Evolutionary conservation across 1,140 invertebrate species (phyloP).

Genomic region (Drosophila oshimai): DNA sequence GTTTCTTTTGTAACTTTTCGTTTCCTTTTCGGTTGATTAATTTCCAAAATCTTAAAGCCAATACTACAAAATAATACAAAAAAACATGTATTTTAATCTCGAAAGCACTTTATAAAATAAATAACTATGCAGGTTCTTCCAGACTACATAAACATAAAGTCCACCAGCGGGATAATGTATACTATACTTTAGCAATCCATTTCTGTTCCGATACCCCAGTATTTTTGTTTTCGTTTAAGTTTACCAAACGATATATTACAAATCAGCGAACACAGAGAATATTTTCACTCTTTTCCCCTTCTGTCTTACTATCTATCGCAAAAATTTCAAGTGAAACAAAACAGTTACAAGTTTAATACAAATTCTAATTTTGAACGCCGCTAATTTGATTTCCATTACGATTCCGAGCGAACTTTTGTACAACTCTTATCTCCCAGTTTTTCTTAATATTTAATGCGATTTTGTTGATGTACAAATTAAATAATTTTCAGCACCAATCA

Average conservation of each 20-base stretch:
- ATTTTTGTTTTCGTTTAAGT: conserved; percentile 4
- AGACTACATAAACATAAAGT: conserved; percentile 66
- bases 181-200: conserved; percentile 30
- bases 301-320: conserved; percentile 72
- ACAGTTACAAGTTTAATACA: conserved; percentile 44
- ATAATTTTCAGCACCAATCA: conserved; percentile 71
- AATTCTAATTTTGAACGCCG: conserved; percentile 70
- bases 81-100: conserved; percentile 45
- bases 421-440: conserved; percentile 48
- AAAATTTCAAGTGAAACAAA: conserved; percentile 53
- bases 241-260: conserved; percentile 35
- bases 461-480: conserved; percentile 62
- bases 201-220: conserved; percentile 13
- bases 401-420: conserved; percentile 66
- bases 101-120: conserved; percentile 64
- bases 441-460: conserved; percentile 36
- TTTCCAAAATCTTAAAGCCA: conserved; percentile 43
- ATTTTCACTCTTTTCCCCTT: conserved; percentile 62
- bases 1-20: conserved; percentile 27
- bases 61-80: conserved; percentile 47
- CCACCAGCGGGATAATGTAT: conserved; percentile 68
- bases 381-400: conserved; percentile 58
- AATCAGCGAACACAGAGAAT: conserved; percentile 63
- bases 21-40: conserved; percentile 37
- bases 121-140: conserved; percentile 68